Evolutionary conservation across 2,888 invertebrate species (phyloP).

Genomic region (Vesta saturnalis): DNA sequence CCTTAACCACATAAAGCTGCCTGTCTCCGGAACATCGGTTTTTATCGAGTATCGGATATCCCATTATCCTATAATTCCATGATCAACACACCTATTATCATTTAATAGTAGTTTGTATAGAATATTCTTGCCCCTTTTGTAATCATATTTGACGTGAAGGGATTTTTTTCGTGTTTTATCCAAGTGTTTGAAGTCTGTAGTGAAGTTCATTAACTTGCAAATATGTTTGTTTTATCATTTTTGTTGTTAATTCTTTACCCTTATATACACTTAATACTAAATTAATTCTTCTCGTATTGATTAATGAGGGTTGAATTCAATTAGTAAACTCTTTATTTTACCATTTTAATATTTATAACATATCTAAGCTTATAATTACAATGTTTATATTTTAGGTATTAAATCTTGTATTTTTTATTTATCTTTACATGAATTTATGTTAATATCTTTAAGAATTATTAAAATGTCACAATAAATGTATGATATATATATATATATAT

Average conservation of each 20-base stretch:
- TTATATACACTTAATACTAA: background rate
- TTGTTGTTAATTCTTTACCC: background rate
- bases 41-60: constrained; percentile 46
- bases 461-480: too few relatives aligned
- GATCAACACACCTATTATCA: constrained; percentile 47
- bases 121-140: constrained; percentile 32
- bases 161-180: constrained; percentile 24
- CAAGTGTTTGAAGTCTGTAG: constrained; percentile 24
- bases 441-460: too few relatives aligned
- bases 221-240: background rate
- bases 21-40: constrained; percentile 45
- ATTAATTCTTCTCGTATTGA: too few relatives aligned
- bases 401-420: too few relatives aligned
- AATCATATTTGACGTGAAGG: constrained; percentile 29
- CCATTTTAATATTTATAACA: too few relatives aligned
- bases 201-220: constrained; percentile 12
- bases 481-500: too few relatives aligned
- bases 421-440: too few relatives aligned
- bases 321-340: too few relatives aligned
- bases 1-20: constrained; percentile 35
- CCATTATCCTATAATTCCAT: constrained; percentile 48
- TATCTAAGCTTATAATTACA: too few relatives aligned
- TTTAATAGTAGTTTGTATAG: constrained; percentile 41
- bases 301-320: too few relatives aligned
- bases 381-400: too few relatives aligned